Percentiles rank a stretch among this genome's conserved stretches.
Evolutionary conservation across 2,888 invertebrate genomes (phyloP).

Genomic region (Coenonympha glycerion): DNA sequence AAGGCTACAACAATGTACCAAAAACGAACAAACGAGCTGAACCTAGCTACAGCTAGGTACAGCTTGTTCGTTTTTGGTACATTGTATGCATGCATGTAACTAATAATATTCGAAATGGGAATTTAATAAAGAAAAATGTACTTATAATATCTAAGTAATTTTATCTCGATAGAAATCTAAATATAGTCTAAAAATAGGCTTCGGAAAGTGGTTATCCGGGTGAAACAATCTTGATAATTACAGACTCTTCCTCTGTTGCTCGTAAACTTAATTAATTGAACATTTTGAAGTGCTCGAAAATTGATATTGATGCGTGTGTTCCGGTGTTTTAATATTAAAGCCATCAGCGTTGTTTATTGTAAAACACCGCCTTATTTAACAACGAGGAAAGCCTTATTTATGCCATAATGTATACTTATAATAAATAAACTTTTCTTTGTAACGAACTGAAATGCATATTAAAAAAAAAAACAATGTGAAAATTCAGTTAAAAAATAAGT

Average conservation of each 20-base stretch:
- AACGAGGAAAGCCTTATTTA: constrained; percentile 3
- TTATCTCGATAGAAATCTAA: not conserved
- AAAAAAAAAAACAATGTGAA: not conserved
- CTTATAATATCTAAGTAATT: not conserved
- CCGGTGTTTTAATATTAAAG: constrained; percentile 44
- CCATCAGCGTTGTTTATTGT: constrained; percentile 19
- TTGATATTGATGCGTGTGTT: constrained; percentile 65
- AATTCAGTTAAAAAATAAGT: constrained; percentile 2
- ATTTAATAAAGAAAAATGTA: too few relatives aligned
- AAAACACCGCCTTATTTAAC: not conserved
- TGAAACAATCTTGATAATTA: constrained; percentile 6
- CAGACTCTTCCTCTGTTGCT: constrained; percentile 18
- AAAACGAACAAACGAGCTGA: too few relatives aligned
- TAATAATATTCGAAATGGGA: too few relatives aligned
- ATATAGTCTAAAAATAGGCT: not conserved
- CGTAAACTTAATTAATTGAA: constrained; percentile 53
- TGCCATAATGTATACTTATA: not conserved
- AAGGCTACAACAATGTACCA: too few relatives aligned
- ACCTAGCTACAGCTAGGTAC: too few relatives aligned
- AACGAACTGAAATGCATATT: not conserved
- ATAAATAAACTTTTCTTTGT: not conserved
- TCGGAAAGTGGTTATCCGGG: not conserved
- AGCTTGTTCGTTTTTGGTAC: too few relatives aligned
- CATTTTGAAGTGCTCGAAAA: constrained; percentile 51
- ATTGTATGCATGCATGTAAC: too few relatives aligned